A percentile compares a stretch with the other conserved stretches of the same genome.
Conservation (phyloP, 2,888 invertebrate genomes). For the Orchesellides sinensis region DNA sequence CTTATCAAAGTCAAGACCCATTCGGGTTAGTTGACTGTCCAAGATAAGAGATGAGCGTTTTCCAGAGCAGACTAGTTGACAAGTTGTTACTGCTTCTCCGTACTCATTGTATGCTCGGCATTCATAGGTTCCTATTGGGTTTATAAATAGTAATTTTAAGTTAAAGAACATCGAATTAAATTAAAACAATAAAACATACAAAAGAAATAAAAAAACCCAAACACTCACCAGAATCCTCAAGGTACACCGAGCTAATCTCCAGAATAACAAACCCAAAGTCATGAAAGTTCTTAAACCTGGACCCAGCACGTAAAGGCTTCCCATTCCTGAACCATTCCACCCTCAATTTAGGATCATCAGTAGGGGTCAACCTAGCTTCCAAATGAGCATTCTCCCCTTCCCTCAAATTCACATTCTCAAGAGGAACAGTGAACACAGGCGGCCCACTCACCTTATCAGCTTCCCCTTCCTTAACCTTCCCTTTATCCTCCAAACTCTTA, state of each 20-base stretch:
- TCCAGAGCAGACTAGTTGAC: constrained; percentile 86
- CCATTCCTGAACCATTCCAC: constrained; percentile 98
- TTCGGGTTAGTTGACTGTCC: constrained; percentile 88
- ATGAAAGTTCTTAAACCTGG: constrained; percentile 93
- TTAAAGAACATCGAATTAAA: neutral
- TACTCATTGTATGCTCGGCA: constrained; percentile 94
- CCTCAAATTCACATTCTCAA: constrained; percentile 90
- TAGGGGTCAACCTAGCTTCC: constrained; percentile 88
- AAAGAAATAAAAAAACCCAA: too few relatives aligned
- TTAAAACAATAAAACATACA: neutral
- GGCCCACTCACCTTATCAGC: constrained; percentile 84
- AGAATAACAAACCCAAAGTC: constrained; percentile 97
- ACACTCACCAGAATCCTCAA: constrained; percentile 89
- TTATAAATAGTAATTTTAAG: neutral
- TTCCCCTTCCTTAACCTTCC: constrained; percentile 86
- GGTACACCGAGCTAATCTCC: constrained; percentile 94
- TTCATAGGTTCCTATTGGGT: constrained; percentile 88
- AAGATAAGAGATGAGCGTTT: constrained; percentile 81
- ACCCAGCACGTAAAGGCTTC: constrained; percentile 92
- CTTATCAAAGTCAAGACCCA: constrained; percentile 89
- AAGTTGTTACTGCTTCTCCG: constrained; percentile 93
- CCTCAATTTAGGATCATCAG: constrained; percentile 92
- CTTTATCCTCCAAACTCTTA: constrained; percentile 92
- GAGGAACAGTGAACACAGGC: constrained; percentile 92
- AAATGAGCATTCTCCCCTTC: constrained; percentile 96